Evolutionary conservation across 1,140 invertebrate species (phyloP).

Genomic region (Mya arenaria): DNA sequence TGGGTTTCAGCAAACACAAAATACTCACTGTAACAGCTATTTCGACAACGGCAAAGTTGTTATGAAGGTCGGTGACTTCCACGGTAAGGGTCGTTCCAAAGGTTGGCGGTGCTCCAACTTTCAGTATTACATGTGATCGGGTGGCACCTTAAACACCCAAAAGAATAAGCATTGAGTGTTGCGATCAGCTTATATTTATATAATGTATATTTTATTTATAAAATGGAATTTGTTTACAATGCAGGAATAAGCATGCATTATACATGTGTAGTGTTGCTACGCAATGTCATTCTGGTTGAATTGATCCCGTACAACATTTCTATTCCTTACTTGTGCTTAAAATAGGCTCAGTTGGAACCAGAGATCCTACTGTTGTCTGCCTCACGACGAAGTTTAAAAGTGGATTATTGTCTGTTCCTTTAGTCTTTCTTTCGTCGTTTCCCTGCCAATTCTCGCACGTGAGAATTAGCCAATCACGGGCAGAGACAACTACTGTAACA

Average conservation of each 20-base stretch:
- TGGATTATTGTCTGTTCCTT: background rate
- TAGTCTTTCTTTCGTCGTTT: slow-evolving; percentile 7
- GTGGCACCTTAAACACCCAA: too few relatives aligned
- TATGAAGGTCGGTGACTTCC: slow-evolving; percentile 18
- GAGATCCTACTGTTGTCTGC: slow-evolving; percentile 14
- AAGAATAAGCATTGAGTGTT: too few relatives aligned
- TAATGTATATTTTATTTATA: too few relatives aligned
- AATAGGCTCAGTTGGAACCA: slow-evolving; percentile 24
- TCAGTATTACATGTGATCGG: slow-evolving; percentile 29
- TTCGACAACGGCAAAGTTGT: background rate
- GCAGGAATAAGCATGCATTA: too few relatives aligned
- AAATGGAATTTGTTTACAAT: too few relatives aligned
- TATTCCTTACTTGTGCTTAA: slow-evolving; percentile 32
- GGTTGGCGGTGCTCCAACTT: background rate
- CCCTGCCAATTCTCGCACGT: slow-evolving; percentile 6
- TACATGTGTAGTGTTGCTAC: too few relatives aligned
- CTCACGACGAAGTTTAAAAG: background rate
- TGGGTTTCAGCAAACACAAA: too few relatives aligned
- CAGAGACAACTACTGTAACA: too few relatives aligned
- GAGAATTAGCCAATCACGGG: slow-evolving; percentile 23
- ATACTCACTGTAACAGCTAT: slow-evolving; percentile 18
- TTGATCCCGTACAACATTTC: too few relatives aligned
- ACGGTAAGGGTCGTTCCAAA: background rate
- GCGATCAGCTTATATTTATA: too few relatives aligned
- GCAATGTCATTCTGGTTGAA: too few relatives aligned